These are phyloP conservation scores for Gadopsis bispinosus DNA, from an alignment of 2,797 vertebrate species.

Conservation along the genomic window DNA sequence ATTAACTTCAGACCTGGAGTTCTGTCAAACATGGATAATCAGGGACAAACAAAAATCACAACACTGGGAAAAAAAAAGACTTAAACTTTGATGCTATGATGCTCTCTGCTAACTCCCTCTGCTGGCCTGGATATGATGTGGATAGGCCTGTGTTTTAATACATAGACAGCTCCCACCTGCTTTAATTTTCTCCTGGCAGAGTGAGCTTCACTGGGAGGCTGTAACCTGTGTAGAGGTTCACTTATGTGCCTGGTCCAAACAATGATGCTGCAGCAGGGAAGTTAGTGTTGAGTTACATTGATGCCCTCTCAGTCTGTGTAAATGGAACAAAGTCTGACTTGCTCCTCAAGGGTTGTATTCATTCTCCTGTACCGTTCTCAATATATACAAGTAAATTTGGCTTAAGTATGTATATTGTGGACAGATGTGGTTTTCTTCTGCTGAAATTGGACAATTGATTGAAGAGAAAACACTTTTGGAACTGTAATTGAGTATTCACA, in stretches of 20 bases:
- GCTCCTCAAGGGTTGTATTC: too few relatives aligned
- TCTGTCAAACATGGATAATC: slow-evolving; percentile 71
- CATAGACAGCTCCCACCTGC: not conserved
- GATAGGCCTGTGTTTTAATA: not conserved
- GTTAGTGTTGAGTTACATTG: not conserved
- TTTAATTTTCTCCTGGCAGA: not conserved
- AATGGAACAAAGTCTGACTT: too few relatives aligned
- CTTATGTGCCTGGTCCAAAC: not conserved
- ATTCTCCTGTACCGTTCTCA: too few relatives aligned
- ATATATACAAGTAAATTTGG: too few relatives aligned
- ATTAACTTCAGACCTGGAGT: slow-evolving; percentile 90
- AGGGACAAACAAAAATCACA: not conserved
- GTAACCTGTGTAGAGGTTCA: not conserved
- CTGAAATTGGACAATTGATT: too few relatives aligned
- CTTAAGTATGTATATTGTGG: too few relatives aligned
- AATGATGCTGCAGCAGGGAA: not conserved
- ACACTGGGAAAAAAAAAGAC: not conserved
- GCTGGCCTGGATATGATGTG: not conserved
- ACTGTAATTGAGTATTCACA: too few relatives aligned
- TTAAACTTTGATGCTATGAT: not conserved
- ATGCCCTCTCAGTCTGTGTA: too few relatives aligned
- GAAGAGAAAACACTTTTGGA: too few relatives aligned
- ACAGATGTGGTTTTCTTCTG: too few relatives aligned
- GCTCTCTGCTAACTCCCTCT: not conserved
- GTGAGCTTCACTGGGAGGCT: not conserved